Evolutionary conservation across 2,888 invertebrate species (phyloP).

Genomic region (Cataglyphis rosenhaueri): DNA sequence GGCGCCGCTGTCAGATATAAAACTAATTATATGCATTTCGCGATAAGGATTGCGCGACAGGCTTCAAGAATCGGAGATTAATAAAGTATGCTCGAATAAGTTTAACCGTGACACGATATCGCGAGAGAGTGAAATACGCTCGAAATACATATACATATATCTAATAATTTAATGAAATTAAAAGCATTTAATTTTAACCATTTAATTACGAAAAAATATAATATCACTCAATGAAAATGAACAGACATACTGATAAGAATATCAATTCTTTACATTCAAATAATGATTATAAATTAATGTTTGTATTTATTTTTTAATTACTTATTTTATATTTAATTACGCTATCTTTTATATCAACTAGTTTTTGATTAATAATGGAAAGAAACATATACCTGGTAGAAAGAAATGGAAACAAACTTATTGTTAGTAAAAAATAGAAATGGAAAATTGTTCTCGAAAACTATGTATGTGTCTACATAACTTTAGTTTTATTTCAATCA

Average conservation of each 20-base stretch:
- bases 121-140: background rate
- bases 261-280: background rate
- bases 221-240: background rate
- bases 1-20: constrained; percentile 63
- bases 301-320: constrained; percentile 1
- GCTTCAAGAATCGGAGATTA: constrained; percentile 53
- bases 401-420: background rate
- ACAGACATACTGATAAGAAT: background rate
- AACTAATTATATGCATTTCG: constrained; percentile 61
- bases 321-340: background rate
- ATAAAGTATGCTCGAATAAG: constrained; percentile 42
- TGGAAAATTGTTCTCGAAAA: background rate
- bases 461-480: background rate
- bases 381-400: background rate
- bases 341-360: background rate
- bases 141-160: background rate
- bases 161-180: constrained; percentile 22
- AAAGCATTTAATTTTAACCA: constrained; percentile 11
- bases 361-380: background rate
- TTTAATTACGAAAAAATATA: constrained; percentile 23
- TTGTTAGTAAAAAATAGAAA: background rate
- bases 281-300: background rate
- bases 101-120: constrained; percentile 26
- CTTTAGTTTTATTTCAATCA: background rate
- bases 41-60: constrained; percentile 58